Base-by-base conservation (phyloP, 2,888 invertebrate genomes). In the Acronicta alni region DNA sequence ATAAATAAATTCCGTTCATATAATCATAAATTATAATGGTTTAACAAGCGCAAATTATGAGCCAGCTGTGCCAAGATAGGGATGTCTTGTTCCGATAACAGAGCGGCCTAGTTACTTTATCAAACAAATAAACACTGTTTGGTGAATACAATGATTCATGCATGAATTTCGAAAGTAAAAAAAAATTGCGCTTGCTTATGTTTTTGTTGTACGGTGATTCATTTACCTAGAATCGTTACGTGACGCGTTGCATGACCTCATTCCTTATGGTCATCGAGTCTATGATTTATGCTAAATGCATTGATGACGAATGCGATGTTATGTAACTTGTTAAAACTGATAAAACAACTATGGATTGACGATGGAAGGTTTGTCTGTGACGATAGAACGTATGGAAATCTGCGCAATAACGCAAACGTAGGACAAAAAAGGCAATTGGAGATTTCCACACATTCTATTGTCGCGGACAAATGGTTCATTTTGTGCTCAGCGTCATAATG, bases 21-120 rank as follows among this genome's bases (percentile, higher is more conserved):
- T 55, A 51, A 67, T 68, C 52, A 30, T 72, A 59, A 70, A 57
- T 70, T 38, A 55, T 65, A 59, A 63, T 61, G 48, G 52, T 48
- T 61, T 52, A 56, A 53, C 54, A 44, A 62, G 64, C 45, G 62
- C 57, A 73, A 79, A 79, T 77, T 74, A 77, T 75, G 53, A 38
- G 67, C 65, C 71, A 69, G 71, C 77, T 75, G 75, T 55, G 76
- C 62, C 56, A 59, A 61, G 82, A 84, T 81, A 82, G 55, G 41
- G 52, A 49, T 67, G 82, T 83, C 80, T 77, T 66, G 67, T 62
- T 41, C 52, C 44, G 78, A 79, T 79, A 79, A 69, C 44, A 68
- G 72, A 55, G 51, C 77, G 80, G 39, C 79, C 84, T 79, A 82
- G 57, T 81, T 83, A 45, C 16, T 43, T 57, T 72, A 76, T 72